Base-by-base conservation (phyloP, 2,113 vertebrate species). In the Origma solitaria region DNA sequence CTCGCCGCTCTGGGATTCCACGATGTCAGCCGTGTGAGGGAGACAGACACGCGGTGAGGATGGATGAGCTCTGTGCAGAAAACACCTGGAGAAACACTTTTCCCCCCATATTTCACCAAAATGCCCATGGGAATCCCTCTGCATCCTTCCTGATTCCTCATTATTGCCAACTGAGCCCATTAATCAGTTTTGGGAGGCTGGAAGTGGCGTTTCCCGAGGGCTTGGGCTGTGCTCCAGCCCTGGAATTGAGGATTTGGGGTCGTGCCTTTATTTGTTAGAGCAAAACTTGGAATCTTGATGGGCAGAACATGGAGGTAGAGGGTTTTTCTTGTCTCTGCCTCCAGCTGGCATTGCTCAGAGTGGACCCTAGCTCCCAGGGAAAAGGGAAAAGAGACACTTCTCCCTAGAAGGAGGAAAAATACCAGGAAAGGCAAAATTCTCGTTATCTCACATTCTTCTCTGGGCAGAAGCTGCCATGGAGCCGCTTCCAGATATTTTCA, bases 11-110 rank as follows among this genome's bases (percentile, higher is more conserved):
- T 98, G 0, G 97, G 98, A 31, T 97, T 98, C 94, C 85, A 79
- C 10, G 78, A 97, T 2, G 85, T 75, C 53, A 86, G 96, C 75
- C 88, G 61, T 15, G 89, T 98, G 85, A 98, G 96, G 2, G 98
- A 98, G 90, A 61, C 94, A 20, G 95, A 98, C 54, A 98, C 97
- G 2, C 96, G 98, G 98, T 98, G 96, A 92, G 91, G 31, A 5
- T 1, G 5, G 47, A 9, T 0, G 5, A 40, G 50, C 31, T 69
- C 62, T 3, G 22, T 45, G 58, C 28, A 2, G 9, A 6, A 13
- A 13, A 21, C 18, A 3, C 64, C 33, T 50, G 40, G 21, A 11
- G 60, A 33, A 10, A 0, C 2, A 0, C 40, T 2, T 12, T 4
- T 23, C 0, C 3, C 6, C 20, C 7, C 9, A 10, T 4, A 2